Evolutionary conservation across 2,113 vertebrate genomes (phyloP).

Genomic region (Aptenodytes forsteri): DNA sequence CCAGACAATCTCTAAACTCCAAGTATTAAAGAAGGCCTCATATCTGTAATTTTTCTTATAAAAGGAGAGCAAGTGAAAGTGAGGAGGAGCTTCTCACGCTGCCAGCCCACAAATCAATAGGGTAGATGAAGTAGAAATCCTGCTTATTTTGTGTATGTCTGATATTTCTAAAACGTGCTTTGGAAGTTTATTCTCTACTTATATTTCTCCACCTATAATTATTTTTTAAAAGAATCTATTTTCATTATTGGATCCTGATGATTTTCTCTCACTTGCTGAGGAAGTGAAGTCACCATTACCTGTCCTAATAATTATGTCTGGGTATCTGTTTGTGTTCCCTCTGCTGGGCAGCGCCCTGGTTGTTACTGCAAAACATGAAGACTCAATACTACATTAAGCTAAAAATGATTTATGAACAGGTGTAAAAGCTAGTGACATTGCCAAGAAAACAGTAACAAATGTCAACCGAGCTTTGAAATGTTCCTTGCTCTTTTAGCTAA

Average conservation of each 20-base stretch:
- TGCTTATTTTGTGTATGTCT: background rate
- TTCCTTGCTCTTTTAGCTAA: background rate
- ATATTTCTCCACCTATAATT: background rate
- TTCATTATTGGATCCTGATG: background rate
- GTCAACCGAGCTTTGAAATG: background rate
- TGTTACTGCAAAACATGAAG: background rate
- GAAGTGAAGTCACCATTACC: background rate
- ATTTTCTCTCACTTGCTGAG: background rate
- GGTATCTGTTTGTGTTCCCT: background rate
- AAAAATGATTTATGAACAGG: background rate
- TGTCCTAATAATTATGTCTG: background rate
- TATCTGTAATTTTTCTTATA: background rate
- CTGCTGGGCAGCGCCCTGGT: background rate
- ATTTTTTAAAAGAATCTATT: background rate
- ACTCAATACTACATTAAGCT: background rate
- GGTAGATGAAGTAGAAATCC: background rate
- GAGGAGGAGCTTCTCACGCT: background rate
- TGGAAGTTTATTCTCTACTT: background rate
- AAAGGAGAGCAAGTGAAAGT: background rate
- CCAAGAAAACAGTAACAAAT: background rate
- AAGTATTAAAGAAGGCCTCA: background rate
- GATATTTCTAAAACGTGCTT: background rate
- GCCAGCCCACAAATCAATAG: background rate
- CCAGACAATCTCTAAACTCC: background rate
- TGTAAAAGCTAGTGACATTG: background rate